phyloP scores from a whole-genome alignment of 2,888 invertebrate species.

The Meghimatium bilineatum region DNA sequence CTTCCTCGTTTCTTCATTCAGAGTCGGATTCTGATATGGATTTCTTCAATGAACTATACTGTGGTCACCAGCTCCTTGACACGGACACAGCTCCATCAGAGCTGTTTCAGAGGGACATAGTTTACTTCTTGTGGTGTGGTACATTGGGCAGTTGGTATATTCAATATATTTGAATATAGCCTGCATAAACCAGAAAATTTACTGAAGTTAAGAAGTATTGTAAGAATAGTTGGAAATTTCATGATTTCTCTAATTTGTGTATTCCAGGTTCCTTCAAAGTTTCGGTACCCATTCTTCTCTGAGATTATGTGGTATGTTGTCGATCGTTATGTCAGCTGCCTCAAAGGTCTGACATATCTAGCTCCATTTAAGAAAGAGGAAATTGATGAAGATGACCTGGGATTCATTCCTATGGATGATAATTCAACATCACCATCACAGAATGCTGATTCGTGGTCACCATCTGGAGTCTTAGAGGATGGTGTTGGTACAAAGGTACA shows the following conservation, averaged over 20 bases:
- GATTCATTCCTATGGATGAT: slow-evolving; percentile 50
- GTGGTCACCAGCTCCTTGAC: too few species aligned
- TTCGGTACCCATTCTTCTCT: slow-evolving; percentile 97
- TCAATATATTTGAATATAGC: too few species aligned
- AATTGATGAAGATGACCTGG: slow-evolving; percentile 54
- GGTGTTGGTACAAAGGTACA: slow-evolving; percentile 23
- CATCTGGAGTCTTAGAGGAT: slow-evolving; percentile 45
- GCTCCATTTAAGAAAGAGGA: slow-evolving; percentile 58
- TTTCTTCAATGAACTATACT: too few species aligned
- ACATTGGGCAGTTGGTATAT: too few species aligned
- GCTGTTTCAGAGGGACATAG: too few species aligned
- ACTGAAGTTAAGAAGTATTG: too few species aligned
- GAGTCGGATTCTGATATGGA: too few species aligned
- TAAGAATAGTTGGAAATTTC: background rate
- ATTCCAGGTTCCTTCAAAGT: slow-evolving; percentile 92
- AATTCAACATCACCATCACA: slow-evolving; percentile 54
- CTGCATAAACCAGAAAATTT: too few species aligned
- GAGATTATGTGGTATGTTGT: slow-evolving; percentile 99
- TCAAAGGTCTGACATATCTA: slow-evolving; percentile 82
- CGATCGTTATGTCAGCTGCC: slow-evolving; percentile 91
- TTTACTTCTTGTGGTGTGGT: too few species aligned
- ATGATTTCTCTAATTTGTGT: slow-evolving; percentile 14
- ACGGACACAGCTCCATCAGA: too few species aligned
- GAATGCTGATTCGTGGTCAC: slow-evolving; percentile 52
- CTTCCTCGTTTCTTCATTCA: too few species aligned